Conservation (phyloP, 1,140 invertebrate species). For the Pristionchus pacificus region DNA sequence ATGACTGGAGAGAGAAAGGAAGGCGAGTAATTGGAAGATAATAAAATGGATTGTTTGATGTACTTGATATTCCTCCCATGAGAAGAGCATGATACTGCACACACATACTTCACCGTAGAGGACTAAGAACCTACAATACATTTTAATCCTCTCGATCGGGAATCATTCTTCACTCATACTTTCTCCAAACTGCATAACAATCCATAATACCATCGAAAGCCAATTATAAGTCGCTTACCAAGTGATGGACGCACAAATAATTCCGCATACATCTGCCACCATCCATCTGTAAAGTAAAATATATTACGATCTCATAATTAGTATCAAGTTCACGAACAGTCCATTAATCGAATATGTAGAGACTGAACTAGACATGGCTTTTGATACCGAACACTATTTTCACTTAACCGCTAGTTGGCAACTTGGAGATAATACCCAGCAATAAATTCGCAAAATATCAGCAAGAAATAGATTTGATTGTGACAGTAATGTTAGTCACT, state of each 20-base stretch:
- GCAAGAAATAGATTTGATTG: too few species aligned
- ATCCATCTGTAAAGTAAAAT: too few species aligned
- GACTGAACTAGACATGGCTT: too few species aligned
- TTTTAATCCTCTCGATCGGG: background rate
- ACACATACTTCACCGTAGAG: slow-evolving; percentile 44
- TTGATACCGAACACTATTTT: too few species aligned
- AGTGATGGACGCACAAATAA: slow-evolving; percentile 93
- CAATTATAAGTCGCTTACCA: slow-evolving; percentile 64
- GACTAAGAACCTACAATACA: slow-evolving; percentile 43
- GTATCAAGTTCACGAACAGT: too few species aligned
- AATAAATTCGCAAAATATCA: too few species aligned
- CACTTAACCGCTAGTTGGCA: too few species aligned
- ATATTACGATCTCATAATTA: too few species aligned
- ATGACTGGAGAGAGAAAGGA: slow-evolving; percentile 24
- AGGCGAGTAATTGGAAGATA: slow-evolving; percentile 72
- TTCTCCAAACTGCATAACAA: slow-evolving; percentile 21
- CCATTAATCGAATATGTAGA: too few species aligned
- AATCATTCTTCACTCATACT: background rate
- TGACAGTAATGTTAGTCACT: too few species aligned
- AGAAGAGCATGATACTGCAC: slow-evolving; percentile 83
- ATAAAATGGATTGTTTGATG: slow-evolving; percentile 79
- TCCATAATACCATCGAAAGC: slow-evolving; percentile 12
- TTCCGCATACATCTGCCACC: slow-evolving; percentile 85
- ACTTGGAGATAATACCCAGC: too few species aligned
- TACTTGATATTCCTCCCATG: slow-evolving; percentile 65